phyloP scores from a whole-genome alignment of 2,113 vertebrate genomes.

The Dolichotis patagonum region DNA sequence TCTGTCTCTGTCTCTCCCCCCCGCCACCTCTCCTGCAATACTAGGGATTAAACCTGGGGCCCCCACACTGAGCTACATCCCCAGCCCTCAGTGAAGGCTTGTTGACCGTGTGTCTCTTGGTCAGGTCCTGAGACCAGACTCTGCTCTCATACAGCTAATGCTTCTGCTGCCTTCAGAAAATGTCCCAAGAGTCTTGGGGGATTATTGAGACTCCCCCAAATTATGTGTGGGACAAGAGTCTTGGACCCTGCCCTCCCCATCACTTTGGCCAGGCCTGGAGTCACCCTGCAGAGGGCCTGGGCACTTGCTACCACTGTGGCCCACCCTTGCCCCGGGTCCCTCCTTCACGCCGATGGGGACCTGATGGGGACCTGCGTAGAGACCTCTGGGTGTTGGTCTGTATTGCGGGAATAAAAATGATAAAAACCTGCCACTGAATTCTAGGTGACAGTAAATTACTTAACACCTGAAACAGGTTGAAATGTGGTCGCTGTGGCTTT shows the following conservation, averaged over 20 bases:
- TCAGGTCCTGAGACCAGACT: not conserved
- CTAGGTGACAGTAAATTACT: slow-evolving; percentile 79
- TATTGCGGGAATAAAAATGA: slow-evolving; percentile 62
- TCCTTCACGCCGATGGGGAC: not conserved
- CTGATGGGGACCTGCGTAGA: too few relatives aligned
- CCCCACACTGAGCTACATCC: not conserved
- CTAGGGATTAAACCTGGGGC: not conserved
- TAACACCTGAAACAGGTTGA: slow-evolving; percentile 80
- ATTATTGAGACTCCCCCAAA: not conserved
- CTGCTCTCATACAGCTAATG: not conserved
- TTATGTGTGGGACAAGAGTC: not conserved
- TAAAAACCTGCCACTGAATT: slow-evolving; percentile 66
- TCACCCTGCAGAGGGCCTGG: not conserved
- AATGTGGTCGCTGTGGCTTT: slow-evolving; percentile 71
- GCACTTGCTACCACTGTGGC: not conserved
- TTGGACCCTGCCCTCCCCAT: not conserved
- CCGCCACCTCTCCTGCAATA: not conserved
- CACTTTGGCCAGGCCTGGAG: not conserved
- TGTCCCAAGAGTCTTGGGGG: not conserved
- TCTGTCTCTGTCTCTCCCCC: not conserved
- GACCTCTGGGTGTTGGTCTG: not conserved
- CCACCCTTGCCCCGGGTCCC: not conserved
- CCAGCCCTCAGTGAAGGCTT: not conserved
- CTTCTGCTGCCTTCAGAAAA: not conserved
- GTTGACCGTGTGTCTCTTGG: fast-evolving